These are phyloP conservation scores for Pocillopora grandis DNA, from an alignment of 92 coral and sea anemone species.

Conservation along the genomic window DNA sequence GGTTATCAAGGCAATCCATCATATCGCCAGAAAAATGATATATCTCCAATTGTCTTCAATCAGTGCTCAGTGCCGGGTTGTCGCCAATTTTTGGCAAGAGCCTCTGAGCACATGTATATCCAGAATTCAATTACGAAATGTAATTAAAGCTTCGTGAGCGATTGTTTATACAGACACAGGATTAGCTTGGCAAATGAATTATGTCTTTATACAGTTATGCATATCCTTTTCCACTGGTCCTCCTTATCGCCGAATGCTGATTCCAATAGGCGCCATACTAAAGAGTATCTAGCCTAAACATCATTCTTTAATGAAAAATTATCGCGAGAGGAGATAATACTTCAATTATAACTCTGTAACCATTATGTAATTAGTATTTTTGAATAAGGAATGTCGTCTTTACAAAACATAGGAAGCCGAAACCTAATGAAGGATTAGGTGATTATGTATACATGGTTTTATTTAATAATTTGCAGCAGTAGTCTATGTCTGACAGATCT, in stretches of 20 bases:
- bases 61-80: constrained; percentile 11
- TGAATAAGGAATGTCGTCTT: no score
- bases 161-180: not conserved
- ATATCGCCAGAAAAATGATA: constrained; percentile 14
- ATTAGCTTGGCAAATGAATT: constrained; percentile 12
- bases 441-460: no score
- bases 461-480: no score
- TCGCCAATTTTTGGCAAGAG: constrained; percentile 15
- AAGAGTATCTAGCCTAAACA: no score
- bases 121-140: constrained; percentile 2
- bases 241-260: not conserved
- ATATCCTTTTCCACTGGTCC: not conserved
- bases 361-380: no score
- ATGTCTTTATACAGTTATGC: constrained; percentile 1
- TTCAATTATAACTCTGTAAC: no score
- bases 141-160: constrained; percentile 23
- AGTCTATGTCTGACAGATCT: not conserved
- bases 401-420: no score
- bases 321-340: no score
- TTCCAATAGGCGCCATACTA: no score
- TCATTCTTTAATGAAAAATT: no score
- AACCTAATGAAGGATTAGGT: no score
- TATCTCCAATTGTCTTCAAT: not conserved
- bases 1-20: constrained; percentile 2
- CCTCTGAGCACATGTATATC: not conserved